Conservation (phyloP, 2,797 vertebrate genomes). For the Acipenser oxyrinchus region DNA sequence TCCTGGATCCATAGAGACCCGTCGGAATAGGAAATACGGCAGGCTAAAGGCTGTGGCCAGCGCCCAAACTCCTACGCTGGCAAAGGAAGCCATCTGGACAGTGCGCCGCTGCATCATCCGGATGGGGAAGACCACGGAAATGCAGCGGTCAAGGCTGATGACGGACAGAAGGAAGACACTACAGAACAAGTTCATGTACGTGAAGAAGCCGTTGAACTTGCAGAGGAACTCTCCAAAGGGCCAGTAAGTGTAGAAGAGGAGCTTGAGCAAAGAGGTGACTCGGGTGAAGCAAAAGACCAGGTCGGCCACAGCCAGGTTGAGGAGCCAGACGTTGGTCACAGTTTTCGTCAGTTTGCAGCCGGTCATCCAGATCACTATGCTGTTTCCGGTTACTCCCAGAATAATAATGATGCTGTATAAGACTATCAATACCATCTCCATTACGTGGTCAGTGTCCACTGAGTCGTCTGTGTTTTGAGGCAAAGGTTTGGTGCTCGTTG, state of each 20-base stretch:
- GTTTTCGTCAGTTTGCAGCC: conserved; percentile 51
- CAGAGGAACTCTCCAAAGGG: conserved; percentile 54
- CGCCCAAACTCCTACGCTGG: conserved; percentile 43
- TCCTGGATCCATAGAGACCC: conserved; percentile 25
- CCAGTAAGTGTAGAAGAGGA: conserved; percentile 55
- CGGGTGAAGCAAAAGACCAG: conserved; percentile 62
- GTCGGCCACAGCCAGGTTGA: conserved; percentile 60
- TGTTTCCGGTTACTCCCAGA: conserved; percentile 53
- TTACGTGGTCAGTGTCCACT: conserved; percentile 34
- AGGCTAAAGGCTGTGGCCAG: conserved; percentile 39
- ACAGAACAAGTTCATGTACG: conserved; percentile 69
- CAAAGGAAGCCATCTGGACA: conserved; percentile 31
- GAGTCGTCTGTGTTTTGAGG: too few species aligned
- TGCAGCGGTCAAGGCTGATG: conserved; percentile 60
- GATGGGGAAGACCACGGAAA: conserved; percentile 55
- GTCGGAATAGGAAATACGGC: conserved; percentile 48
- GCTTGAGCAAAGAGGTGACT: conserved; percentile 45
- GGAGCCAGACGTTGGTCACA: conserved; percentile 60
- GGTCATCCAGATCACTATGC: conserved; percentile 56
- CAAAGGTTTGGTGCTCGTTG: too few species aligned
- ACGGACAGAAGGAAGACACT: conserved; percentile 61
- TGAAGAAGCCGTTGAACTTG: conserved; percentile 67
- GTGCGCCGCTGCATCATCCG: conserved; percentile 41
- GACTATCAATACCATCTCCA: conserved; percentile 42
- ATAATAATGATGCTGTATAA: conserved; percentile 49